Evolutionary conservation across 1,140 invertebrate genomes (phyloP), one percentile per base, ranked within the genome.

Genomic region (Drosophila busckii): DNA sequence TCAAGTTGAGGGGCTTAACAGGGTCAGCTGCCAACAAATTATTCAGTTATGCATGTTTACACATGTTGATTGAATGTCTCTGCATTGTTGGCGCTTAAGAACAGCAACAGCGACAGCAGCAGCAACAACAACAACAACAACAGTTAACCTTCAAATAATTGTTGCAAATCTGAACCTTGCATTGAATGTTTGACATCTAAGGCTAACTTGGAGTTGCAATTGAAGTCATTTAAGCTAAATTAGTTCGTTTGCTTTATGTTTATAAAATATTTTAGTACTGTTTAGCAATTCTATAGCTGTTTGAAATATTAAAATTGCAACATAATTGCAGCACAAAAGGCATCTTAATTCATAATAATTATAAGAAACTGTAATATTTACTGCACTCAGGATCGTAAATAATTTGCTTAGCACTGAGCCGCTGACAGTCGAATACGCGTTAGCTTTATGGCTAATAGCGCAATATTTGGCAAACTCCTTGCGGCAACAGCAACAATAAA

Each of bases 61-160:
- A n/a, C 37, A 23, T 20, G 37, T 25, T 66, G 68, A 71, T 70
- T 60, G 63, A 71, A 66, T 71, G 55, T 65, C 61, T 53, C 68
- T 63, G 61, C 41, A 13, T 45, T 69, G 44, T 45, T 64, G 25
- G 44, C 54, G 60, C 56, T 48, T 41, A 42, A 54, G 23, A 44
- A 42, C 25, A 34, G 4, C 9, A 10, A 3, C 16, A 42, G 12
- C 37, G 44, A 65, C n/a, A n/a, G n/a, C n/a, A n/a, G n/a, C n/a
- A n/a, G n/a, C n/a, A n/a, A n/a, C n/a, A n/a, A n/a, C n/a, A n/a
- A n/a, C n/a, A n/a, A n/a, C n/a, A n/a, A n/a, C n/a, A n/a, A n/a
- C n/a, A n/a, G n/a, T n/a, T n/a, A n/a, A n/a, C 69, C 68, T 68
- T 71, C 55, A 20, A 10, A 17, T 10, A 23, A 48, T 25, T 35